phyloP scores from a whole-genome alignment of 2,113 vertebrate species.

The Periophthalmodon schlosseri region DNA sequence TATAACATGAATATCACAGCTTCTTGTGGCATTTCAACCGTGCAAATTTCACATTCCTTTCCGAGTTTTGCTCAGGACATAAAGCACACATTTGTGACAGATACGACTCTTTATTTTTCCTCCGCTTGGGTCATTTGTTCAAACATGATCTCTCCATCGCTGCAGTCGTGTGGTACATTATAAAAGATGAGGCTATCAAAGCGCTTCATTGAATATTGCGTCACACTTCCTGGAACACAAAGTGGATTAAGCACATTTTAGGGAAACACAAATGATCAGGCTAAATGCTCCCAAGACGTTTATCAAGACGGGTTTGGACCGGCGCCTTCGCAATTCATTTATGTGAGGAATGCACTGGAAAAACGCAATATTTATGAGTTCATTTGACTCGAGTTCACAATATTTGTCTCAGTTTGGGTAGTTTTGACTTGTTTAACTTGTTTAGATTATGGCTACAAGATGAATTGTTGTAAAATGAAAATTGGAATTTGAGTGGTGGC shows the following conservation, averaged over 20 bases:
- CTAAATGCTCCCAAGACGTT: neutral
- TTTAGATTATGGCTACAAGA: too few species aligned
- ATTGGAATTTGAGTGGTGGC: too few species aligned
- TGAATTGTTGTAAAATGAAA: too few species aligned
- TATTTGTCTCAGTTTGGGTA: neutral
- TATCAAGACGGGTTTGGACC: constrained; percentile 1
- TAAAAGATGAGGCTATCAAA: neutral
- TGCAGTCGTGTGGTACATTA: neutral
- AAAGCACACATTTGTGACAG: neutral
- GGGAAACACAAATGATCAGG: constrained; percentile 3
- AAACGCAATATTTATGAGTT: neutral
- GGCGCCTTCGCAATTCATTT: neutral
- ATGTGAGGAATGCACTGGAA: neutral
- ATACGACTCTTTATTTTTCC: neutral
- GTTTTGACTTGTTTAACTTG: neutral
- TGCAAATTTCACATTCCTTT: neutral
- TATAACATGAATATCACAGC: too few species aligned
- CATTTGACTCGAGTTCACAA: neutral
- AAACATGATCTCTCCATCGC: neutral
- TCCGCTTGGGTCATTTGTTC: neutral
- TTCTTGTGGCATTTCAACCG: neutral
- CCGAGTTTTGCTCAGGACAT: neutral
- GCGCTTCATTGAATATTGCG: constrained; percentile 1
- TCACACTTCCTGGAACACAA: constrained; percentile 8
- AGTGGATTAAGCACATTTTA: constrained; percentile 1